Percentiles rank a stretch among this genome's conserved stretches.
These are phyloP conservation scores for Hemithea aestivaria DNA, from an alignment of 2,888 invertebrate species.

Conservation along the genomic window DNA sequence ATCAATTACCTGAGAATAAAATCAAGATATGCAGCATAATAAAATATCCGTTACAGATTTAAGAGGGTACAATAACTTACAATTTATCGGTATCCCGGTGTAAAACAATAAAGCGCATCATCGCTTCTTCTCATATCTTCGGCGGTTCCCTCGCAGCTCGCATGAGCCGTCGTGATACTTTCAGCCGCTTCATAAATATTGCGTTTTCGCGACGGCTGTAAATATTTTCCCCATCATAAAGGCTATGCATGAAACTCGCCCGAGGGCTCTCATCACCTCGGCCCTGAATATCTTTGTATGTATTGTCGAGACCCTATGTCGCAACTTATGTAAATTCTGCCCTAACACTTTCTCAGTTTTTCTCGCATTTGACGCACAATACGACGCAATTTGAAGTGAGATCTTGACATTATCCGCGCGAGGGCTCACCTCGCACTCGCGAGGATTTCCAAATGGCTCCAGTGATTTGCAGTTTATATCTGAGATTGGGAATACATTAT, in stretches of 20 bases:
- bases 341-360: conserved; percentile 75
- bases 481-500: conserved; percentile 39
- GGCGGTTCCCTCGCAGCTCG: conserved; percentile 43
- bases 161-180: conserved; percentile 45
- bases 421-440: conserved; percentile 49
- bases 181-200: conserved; percentile 62
- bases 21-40: not conserved
- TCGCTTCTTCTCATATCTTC: conserved; percentile 29
- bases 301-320: conserved; percentile 69
- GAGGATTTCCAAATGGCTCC: conserved; percentile 55
- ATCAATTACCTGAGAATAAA: conserved; percentile 7
- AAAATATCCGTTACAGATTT: conserved; percentile 16
- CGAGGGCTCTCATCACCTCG: conserved; percentile 72
- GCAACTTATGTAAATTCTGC: conserved; percentile 76
- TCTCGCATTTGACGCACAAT: conserved; percentile 74
- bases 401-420: conserved; percentile 63
- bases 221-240: conserved; percentile 73
- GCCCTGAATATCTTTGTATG: conserved; percentile 73
- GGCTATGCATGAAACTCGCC: conserved; percentile 63
- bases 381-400: conserved; percentile 70
- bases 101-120: conserved; percentile 58
- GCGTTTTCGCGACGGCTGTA: conserved; percentile 62
- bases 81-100: conserved; percentile 46
- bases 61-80: conserved; percentile 37
- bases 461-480: conserved; percentile 60